Evolutionary conservation across 2,797 vertebrate species (phyloP).

Genomic region (Threskiornis aethiopicus): DNA sequence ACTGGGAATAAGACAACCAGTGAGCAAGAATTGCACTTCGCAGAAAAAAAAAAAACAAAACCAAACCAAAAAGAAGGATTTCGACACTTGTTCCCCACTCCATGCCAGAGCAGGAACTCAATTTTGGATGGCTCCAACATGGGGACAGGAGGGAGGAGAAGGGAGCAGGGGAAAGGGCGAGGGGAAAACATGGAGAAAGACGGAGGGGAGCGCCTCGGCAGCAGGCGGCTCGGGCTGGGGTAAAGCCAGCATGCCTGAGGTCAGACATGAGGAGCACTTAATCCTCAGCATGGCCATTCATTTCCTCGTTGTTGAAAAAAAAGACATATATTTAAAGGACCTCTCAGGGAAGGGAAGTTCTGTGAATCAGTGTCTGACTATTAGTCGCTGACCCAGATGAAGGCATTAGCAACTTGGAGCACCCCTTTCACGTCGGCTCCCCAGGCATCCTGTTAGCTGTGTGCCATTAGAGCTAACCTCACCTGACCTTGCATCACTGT

Average conservation of each 20-base stretch:
- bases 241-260: not conserved
- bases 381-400: not conserved
- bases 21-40: not conserved
- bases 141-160: not conserved
- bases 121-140: not conserved
- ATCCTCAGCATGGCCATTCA: not conserved
- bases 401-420: not conserved
- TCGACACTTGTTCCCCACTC: not conserved
- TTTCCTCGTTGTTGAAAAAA: constrained; percentile 14
- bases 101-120: not conserved
- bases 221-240: not conserved
- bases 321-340: not conserved
- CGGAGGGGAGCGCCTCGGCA: rapidly evolving
- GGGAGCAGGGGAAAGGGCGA: not conserved
- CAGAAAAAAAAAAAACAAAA: not conserved
- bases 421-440: not conserved
- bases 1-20: not conserved
- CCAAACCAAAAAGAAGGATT: not conserved
- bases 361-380: constrained; percentile 25
- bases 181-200: not conserved
- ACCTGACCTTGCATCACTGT: not conserved
- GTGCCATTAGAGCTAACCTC: not conserved
- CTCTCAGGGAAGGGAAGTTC: not conserved
- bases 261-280: not conserved
- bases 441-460: not conserved